Evolutionary conservation across 2,797 vertebrate species (phyloP).

Genomic region (Enteromius radiatus): DNA sequence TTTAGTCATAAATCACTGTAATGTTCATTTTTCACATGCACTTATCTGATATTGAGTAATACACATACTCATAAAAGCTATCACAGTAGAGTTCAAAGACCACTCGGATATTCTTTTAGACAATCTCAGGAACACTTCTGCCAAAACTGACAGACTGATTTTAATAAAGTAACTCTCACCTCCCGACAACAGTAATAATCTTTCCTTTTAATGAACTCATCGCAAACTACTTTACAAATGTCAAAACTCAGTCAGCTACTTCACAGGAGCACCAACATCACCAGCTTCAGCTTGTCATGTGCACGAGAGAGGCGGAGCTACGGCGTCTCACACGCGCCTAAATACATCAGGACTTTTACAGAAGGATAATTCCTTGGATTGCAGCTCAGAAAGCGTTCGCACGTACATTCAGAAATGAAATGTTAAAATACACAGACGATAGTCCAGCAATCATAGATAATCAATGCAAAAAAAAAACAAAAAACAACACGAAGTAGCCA

Average conservation of each 20-base stretch:
- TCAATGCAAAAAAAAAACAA: background rate
- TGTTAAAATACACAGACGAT: background rate
- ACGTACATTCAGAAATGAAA: background rate
- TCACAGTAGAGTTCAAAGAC: slow-evolving; percentile 14
- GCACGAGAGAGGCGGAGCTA: slow-evolving; percentile 14
- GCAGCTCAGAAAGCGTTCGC: too few species aligned
- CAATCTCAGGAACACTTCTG: background rate
- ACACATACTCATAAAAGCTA: slow-evolving; percentile 1
- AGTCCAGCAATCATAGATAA: background rate
- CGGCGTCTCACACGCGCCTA: slow-evolving; percentile 28
- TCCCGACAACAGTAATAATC: slow-evolving; percentile 77
- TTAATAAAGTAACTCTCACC: slow-evolving; percentile 67
- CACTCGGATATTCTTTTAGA: slow-evolving; percentile 3
- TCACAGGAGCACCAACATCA: background rate
- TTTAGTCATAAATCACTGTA: background rate
- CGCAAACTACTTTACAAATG: background rate
- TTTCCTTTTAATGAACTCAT: slow-evolving; percentile 69
- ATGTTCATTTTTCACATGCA: background rate
- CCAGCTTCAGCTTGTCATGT: slow-evolving; percentile 18
- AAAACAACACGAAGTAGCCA: background rate
- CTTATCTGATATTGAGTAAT: background rate
- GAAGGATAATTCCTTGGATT: background rate
- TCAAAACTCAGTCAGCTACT: background rate
- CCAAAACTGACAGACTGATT: background rate
- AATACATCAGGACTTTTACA: background rate